These are phyloP conservation scores for Drosophila santomea DNA, from an alignment of 1,140 invertebrate species.

Conservation along the genomic window DNA sequence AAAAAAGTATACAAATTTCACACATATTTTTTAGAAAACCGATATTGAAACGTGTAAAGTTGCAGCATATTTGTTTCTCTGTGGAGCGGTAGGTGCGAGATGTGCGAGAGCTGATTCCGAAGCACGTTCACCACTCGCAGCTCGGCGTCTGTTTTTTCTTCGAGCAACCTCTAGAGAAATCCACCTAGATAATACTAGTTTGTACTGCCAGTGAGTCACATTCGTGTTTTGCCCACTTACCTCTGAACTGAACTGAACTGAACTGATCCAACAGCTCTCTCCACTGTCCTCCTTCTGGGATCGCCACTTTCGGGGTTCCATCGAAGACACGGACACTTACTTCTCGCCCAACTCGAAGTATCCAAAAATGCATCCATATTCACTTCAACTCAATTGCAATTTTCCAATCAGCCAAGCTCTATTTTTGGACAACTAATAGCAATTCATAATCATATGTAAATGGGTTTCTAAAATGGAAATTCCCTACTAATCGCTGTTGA, in stretches of 20 bases:
- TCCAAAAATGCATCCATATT: not conserved
- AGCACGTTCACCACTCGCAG: constrained; percentile 49
- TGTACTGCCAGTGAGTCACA: constrained; percentile 60
- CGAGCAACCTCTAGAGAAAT: constrained; percentile 47
- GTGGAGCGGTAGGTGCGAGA: constrained; percentile 26
- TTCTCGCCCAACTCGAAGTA: not conserved
- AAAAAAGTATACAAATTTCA: not conserved
- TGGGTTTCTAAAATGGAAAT: constrained; percentile 6
- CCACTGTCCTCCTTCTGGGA: constrained; percentile 5
- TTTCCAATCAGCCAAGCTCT: constrained; percentile 3
- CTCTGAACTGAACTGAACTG: constrained; percentile 27
- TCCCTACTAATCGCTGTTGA: not conserved
- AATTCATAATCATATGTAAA: not conserved
- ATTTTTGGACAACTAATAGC: not conserved
- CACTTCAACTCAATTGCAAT: not conserved
- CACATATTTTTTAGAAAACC: not conserved
- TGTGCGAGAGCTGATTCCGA: constrained; percentile 38
- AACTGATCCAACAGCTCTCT: constrained; percentile 35
- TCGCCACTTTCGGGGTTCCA: not conserved
- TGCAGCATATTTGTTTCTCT: not conserved
- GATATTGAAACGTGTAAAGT: not conserved
- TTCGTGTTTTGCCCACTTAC: constrained; percentile 59
- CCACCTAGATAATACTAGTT: constrained; percentile 59
- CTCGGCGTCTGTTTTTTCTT: constrained; percentile 33
- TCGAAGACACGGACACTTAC: constrained; percentile 24